phyloP scores from a whole-genome alignment of 2,113 vertebrate genomes.

The Falco punctatus region DNA sequence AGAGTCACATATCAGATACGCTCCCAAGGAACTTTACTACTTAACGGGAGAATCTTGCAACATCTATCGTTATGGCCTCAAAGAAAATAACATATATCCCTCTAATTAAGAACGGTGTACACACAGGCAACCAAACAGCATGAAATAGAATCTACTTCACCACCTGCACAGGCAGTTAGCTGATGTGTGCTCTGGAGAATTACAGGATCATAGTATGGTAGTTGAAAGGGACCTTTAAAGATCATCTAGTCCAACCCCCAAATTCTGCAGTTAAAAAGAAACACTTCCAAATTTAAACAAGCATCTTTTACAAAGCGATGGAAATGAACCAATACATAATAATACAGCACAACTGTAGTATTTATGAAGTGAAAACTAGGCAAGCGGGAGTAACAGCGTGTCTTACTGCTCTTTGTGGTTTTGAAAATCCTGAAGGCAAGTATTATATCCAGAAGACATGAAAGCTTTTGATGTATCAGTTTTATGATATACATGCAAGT shows the following conservation, averaged over 20 bases:
- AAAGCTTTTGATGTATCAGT: background rate
- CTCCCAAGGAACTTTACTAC: background rate
- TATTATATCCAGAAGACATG: background rate
- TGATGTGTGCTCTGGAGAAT: background rate
- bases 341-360: background rate
- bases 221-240: background rate
- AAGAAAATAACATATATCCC: accelerated
- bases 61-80: background rate
- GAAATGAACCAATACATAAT: background rate
- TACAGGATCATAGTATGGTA: background rate
- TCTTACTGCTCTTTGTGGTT: background rate
- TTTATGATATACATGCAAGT: background rate
- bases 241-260: background rate
- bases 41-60: background rate
- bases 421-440: background rate
- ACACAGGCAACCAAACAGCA: background rate
- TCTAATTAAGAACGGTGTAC: background rate
- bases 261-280: background rate
- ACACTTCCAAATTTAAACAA: background rate
- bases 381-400: background rate
- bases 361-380: background rate
- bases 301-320: background rate
- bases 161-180: background rate
- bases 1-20: background rate
- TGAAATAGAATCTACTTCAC: background rate